Base-by-base conservation (phyloP, 2,113 vertebrate species). In the Baryphthengus martii region DNA sequence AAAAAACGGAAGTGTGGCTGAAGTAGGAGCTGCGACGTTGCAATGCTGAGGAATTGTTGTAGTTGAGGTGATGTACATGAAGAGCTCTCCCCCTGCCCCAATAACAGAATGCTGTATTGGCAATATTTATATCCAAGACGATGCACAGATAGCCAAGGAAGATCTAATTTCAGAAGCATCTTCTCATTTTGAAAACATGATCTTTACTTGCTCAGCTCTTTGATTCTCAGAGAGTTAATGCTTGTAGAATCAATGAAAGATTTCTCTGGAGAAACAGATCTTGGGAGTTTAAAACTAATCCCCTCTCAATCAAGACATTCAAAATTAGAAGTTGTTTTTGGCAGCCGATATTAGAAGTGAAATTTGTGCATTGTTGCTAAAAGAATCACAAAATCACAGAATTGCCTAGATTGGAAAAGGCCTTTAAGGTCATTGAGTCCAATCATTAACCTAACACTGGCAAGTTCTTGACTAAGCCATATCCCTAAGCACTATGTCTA, bases 241-340 rank as follows among this genome's bases (percentile, higher is more conserved):
- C 31, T 44, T 56, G 17, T 82, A 35, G 23, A 65, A 23, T 86
- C 14, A 26, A 4, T 58, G 25, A n/a, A 55, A 52, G 10, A 11
- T 10, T 84, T 16, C 33, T 90, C 26, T 93, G 47, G 50, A 84
- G 35, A 92, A 67, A 31, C 3, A 67, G 28, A 55, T 55, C 7
- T 50, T 23, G 26, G 11, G 25, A 83, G 20, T 71, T 71, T 63
- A 77, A 85, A 65, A 55, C 72, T 35, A 50, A 67, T 82, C 6
- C 9, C 33, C 1, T 0, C 2, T 52, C 10, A 35, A 35, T 21
- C 0, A 11, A 85, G 49, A 42, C 23, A 23, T n/a, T 78, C 3
- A 62, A 70, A 89, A 74, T 45, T 23, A 66, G 26, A 65, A 79
- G 39, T 44, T 0, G 1, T 21, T 66, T 89, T 83, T 94, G 45